Evolutionary conservation across 2,113 vertebrate genomes (phyloP).

Genomic region (Platanista minor): DNA sequence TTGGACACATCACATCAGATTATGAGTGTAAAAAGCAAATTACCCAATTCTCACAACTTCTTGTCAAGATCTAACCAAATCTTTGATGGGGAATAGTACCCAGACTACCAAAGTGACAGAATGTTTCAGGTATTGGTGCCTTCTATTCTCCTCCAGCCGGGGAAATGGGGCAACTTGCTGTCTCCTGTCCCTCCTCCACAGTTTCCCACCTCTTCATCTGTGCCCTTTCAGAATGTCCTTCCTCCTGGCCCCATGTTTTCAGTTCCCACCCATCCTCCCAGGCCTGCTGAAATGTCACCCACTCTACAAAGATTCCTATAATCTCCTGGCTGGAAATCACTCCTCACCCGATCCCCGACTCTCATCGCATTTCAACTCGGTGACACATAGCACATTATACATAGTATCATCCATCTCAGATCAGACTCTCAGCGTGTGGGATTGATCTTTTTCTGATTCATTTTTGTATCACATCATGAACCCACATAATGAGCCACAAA

Average conservation of each 20-base stretch:
- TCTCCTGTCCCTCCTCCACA: background rate
- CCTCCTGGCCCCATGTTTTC: background rate
- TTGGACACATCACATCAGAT: background rate
- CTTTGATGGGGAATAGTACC: background rate
- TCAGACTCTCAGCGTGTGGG: background rate
- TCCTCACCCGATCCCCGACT: accelerated
- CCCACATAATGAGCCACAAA: background rate
- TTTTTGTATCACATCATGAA: background rate
- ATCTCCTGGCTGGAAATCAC: background rate
- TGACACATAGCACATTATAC: background rate
- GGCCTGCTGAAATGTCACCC: background rate
- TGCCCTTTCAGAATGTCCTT: background rate
- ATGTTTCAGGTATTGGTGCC: background rate
- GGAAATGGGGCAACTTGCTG: background rate
- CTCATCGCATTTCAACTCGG: background rate
- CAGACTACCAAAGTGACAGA: background rate
- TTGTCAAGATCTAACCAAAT: background rate
- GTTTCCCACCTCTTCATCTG: background rate
- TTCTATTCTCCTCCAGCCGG: background rate
- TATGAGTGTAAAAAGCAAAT: background rate
- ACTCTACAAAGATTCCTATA: background rate
- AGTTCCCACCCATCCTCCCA: background rate
- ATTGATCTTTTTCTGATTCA: background rate
- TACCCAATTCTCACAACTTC: background rate
- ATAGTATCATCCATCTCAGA: background rate